phyloP scores from a whole-genome alignment of 2,888 invertebrate species.

The Automeris io region DNA sequence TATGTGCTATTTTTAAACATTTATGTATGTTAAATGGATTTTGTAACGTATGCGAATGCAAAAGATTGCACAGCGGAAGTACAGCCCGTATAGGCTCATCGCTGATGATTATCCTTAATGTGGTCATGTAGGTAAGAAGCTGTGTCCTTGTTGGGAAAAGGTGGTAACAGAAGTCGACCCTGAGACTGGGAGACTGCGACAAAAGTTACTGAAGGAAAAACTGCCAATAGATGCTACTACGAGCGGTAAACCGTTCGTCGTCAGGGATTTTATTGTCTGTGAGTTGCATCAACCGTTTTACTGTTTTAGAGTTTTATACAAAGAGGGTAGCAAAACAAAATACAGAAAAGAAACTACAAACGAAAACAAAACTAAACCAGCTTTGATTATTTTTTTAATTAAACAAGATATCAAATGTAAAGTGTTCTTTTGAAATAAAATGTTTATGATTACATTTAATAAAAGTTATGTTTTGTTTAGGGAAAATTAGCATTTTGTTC shows the following conservation, averaged over 20 bases:
- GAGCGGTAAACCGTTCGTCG: slow-evolving; percentile 58
- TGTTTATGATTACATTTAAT: no score
- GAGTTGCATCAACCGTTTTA: no score
- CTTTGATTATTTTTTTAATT: no score
- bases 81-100: neutral
- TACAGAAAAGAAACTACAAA: no score
- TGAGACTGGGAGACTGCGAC: slow-evolving; percentile 31
- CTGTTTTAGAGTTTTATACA: no score
- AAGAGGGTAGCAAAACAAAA: no score
- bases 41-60: no score
- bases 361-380: no score
- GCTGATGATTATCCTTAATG: neutral
- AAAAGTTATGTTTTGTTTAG: no score
- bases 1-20: no score
- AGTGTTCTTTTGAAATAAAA: neutral
- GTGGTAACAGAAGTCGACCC: slow-evolving; percentile 39
- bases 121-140: slow-evolving; percentile 38
- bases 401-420: neutral
- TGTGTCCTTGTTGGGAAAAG: slow-evolving; percentile 56
- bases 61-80: neutral
- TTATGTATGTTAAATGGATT: no score
- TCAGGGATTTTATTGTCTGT: slow-evolving; percentile 78
- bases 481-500: no score
- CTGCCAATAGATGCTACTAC: slow-evolving; percentile 72
- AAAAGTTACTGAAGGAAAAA: slow-evolving; percentile 45